Percentiles rank a stretch among this genome's conserved stretches.
These are phyloP conservation scores for Mormyrus proboscirostris DNA, from an alignment of 2,797 vertebrate species.

Conservation along the genomic window DNA sequence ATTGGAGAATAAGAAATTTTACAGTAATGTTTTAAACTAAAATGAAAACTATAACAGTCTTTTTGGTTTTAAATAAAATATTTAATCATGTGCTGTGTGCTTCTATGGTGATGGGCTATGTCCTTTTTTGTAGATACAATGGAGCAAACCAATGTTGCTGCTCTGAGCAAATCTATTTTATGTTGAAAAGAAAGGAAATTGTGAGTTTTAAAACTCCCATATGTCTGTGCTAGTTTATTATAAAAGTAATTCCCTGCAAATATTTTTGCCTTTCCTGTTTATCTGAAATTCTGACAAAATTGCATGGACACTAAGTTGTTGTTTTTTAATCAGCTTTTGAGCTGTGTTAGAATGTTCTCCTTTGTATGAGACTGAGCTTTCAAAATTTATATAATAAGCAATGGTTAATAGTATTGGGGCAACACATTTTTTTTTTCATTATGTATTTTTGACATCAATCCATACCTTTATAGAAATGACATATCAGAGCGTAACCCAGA, in stretches of 20 bases:
- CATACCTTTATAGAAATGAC: background rate
- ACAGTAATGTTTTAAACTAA: background rate
- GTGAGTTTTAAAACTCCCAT: background rate
- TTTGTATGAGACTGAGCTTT: background rate
- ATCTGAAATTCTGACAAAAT: background rate
- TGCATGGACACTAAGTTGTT: background rate
- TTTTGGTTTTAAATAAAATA: background rate
- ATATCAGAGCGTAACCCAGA: background rate
- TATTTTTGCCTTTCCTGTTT: background rate
- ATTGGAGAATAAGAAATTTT: background rate
- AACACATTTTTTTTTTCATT: background rate
- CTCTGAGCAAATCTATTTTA: background rate
- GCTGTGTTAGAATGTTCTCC: background rate
- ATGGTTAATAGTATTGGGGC: background rate
- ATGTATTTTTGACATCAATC: background rate
- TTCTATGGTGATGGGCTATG: background rate
- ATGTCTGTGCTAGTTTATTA: background rate
- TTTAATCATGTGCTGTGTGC: background rate
- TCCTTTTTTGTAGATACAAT: background rate
- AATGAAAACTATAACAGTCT: background rate
- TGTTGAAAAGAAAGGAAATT: background rate
- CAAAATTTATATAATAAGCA: background rate
- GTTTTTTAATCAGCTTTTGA: background rate
- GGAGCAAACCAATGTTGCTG: background rate
- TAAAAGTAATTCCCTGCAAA: background rate